These are phyloP conservation scores for Entomyzon cyanotis DNA, from an alignment of 2,113 vertebrate species.

Conservation along the genomic window DNA sequence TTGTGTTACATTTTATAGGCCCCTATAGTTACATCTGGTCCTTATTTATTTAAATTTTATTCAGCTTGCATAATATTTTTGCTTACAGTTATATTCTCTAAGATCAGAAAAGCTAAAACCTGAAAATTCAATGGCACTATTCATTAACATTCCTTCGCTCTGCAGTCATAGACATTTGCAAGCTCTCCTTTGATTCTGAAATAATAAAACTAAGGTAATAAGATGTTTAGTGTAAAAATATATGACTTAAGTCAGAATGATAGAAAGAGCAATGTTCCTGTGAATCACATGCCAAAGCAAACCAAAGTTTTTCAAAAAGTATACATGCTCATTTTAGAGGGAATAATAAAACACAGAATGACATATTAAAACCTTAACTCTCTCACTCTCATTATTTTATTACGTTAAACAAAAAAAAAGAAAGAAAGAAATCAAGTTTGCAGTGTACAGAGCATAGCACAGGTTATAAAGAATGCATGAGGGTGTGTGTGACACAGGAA, in stretches of 20 bases:
- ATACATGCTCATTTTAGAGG: conserved; percentile 61
- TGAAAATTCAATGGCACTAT: conserved; percentile 74
- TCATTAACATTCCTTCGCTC: conserved; percentile 76
- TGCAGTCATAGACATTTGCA: conserved; percentile 71
- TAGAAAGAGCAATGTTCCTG: conserved; percentile 64
- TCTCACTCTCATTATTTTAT: conserved; percentile 61
- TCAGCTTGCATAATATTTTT: conserved; percentile 75
- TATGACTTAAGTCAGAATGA: conserved; percentile 75
- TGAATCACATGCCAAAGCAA: conserved; percentile 69
- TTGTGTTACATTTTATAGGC: conserved; percentile 72
- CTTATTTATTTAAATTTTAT: conserved; percentile 76
- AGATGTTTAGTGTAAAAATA: conserved; percentile 81
- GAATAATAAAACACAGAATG: conserved; percentile 68
- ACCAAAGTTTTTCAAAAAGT: conserved; percentile 56
- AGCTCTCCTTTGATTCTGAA: conserved; percentile 77
- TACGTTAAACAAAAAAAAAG: not conserved
- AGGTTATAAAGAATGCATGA: not conserved
- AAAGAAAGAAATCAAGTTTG: not conserved
- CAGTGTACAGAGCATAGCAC: not conserved
- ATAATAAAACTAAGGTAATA: conserved; percentile 78
- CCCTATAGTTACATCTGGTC: conserved; percentile 74
- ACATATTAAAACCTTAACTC: conserved; percentile 57
- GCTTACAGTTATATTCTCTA: conserved; percentile 70
- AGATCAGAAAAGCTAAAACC: conserved; percentile 71
- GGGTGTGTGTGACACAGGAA: not conserved